Evolutionary conservation across 2,113 vertebrate genomes (phyloP).

Genomic region (Candoia aspera): DNA sequence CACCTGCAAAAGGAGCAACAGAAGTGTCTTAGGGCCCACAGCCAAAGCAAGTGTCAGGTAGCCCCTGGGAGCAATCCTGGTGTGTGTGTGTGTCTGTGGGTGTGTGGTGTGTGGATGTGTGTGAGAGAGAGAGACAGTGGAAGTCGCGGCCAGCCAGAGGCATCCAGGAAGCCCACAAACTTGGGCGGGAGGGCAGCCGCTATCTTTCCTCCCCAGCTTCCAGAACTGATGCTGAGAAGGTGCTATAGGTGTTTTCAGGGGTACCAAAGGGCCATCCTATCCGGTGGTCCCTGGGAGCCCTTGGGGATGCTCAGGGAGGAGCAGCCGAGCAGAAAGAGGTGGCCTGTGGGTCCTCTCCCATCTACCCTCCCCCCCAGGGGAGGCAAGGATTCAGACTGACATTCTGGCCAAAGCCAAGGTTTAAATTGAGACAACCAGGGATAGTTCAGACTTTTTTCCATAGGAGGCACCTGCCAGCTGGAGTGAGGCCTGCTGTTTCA

Average conservation of each 20-base stretch:
- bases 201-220: background rate
- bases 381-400: background rate
- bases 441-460: background rate
- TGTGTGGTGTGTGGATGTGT: too few species aligned
- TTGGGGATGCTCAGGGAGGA: background rate
- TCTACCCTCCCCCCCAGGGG: background rate
- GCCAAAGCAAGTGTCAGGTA: background rate
- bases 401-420: background rate
- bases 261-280: background rate
- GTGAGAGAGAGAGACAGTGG: too few species aligned
- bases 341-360: background rate
- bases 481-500: too few species aligned
- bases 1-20: constrained; percentile 56
- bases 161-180: background rate
- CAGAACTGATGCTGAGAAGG: background rate
- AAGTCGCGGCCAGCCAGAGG: background rate
- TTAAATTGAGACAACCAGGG: too few species aligned
- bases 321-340: too few species aligned
- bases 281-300: background rate
- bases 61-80: background rate
- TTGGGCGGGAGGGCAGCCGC: background rate
- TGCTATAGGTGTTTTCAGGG: background rate
- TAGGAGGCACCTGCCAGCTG: background rate
- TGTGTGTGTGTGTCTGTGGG: background rate
- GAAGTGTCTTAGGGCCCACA: background rate